Conservation (phyloP, 2,797 vertebrate species). For the Cyclura pinguis region DNA sequence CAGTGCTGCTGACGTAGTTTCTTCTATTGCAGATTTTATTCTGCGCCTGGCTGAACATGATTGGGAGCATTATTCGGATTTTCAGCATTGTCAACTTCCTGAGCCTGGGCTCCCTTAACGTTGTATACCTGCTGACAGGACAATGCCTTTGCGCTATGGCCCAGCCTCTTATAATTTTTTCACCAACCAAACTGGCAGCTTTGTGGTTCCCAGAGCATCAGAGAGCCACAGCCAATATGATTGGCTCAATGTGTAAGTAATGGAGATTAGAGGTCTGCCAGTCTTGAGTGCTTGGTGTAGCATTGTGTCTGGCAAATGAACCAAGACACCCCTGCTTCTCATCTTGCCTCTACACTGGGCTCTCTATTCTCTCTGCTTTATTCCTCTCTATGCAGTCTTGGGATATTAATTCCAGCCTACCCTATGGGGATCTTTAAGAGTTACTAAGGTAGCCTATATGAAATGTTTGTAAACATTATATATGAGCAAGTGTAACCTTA, state of each 20-base stretch:
- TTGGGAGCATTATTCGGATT: conserved; percentile 83
- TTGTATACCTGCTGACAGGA: conserved; percentile 83
- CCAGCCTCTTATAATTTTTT: conserved; percentile 92
- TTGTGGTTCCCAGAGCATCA: conserved; percentile 96
- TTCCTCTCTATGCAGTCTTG: too few relatives aligned
- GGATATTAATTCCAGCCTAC: not conserved
- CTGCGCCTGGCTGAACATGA: conserved; percentile 91
- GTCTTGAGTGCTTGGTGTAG: not conserved
- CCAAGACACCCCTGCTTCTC: not conserved
- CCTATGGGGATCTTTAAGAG: not conserved
- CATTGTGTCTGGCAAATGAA: not conserved
- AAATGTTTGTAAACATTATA: not conserved
- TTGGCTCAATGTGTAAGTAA: conserved; percentile 93
- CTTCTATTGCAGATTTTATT: conserved; percentile 84
- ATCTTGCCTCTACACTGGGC: not conserved
- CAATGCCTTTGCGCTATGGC: conserved; percentile 90
- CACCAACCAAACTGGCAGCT: conserved; percentile 93
- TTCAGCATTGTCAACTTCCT: conserved; percentile 62
- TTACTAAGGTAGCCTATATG: not conserved
- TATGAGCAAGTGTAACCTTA: not conserved
- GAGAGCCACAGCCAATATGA: conserved; percentile 92
- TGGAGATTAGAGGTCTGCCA: not conserved
- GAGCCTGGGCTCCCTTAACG: conserved; percentile 26
- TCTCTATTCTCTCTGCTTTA: not conserved
- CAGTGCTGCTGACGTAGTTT: not conserved